Evolutionary conservation across 2,113 vertebrate genomes (phyloP).

Genomic region (Lampris incognitus): DNA sequence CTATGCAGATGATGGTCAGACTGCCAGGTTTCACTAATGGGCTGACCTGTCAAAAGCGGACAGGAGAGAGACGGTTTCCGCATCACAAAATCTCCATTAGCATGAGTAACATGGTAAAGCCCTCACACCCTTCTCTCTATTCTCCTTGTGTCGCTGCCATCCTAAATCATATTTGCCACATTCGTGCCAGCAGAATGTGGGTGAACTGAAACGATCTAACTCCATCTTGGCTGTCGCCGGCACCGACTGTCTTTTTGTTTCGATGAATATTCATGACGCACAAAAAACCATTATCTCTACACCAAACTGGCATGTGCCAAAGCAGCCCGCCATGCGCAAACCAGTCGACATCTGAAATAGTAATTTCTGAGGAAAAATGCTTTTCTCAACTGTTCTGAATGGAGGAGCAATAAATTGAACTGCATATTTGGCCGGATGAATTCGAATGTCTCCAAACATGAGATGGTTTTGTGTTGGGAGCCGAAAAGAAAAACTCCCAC

Average conservation of each 20-base stretch:
- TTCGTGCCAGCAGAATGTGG: neutral
- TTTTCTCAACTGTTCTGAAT: neutral
- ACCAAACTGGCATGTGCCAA: neutral
- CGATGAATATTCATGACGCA: neutral
- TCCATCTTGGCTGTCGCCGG: neutral
- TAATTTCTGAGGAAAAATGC: neutral
- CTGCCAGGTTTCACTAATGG: slow-evolving; percentile 67
- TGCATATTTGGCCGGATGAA: slow-evolving; percentile 43
- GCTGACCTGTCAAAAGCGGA: slow-evolving; percentile 50
- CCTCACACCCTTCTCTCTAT: slow-evolving; percentile 43
- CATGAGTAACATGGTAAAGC: slow-evolving; percentile 57
- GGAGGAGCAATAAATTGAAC: slow-evolving; percentile 21
- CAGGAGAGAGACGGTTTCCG: slow-evolving; percentile 25
- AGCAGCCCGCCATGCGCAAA: neutral
- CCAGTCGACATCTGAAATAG: neutral
- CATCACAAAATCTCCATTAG: slow-evolving; percentile 65
- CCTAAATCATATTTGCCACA: slow-evolving; percentile 5
- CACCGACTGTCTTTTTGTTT: neutral
- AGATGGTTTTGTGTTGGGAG: slow-evolving; percentile 42
- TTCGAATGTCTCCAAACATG: slow-evolving; percentile 31
- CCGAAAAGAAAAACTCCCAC: slow-evolving; percentile 44
- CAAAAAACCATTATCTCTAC: neutral
- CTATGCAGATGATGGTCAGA: slow-evolving; percentile 41
- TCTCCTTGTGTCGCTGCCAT: slow-evolving; percentile 18
- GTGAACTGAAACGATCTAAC: neutral